These are phyloP conservation scores for Pachymerium ferrugineum DNA, from an alignment of 2,888 invertebrate genomes.

Conservation along the genomic window DNA sequence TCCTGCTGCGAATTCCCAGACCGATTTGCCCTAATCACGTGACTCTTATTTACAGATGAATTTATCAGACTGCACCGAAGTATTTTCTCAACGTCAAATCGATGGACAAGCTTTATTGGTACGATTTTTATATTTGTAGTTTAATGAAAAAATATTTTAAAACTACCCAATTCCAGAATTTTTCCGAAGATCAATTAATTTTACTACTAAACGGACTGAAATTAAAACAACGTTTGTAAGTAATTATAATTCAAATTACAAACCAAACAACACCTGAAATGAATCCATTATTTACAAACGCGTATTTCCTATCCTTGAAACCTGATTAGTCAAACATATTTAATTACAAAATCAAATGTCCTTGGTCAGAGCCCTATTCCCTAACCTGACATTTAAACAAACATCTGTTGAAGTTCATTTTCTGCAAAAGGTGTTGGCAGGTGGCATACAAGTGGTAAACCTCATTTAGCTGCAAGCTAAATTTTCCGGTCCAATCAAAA, in stretches of 20 bases:
- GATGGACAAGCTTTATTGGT: constrained; percentile 3
- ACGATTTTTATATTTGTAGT: neutral
- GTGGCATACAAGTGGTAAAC: neutral
- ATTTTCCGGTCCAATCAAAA: neutral
- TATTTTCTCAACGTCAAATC: neutral
- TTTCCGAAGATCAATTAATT: neutral
- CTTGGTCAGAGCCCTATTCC: neutral
- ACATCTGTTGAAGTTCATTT: too few species aligned
- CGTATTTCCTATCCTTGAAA: neutral
- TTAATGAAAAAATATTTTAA: neutral
- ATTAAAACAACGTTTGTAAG: neutral
- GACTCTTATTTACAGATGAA: neutral
- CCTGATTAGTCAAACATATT: neutral
- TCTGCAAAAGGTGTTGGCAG: too few species aligned
- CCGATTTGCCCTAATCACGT: neutral
- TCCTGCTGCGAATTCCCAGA: neutral
- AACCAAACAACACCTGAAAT: too few species aligned
- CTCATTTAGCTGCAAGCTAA: neutral
- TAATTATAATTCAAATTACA: too few species aligned
- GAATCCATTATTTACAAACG: too few species aligned
- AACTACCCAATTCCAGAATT: neutral
- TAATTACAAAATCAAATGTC: neutral
- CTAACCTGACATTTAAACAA: too few species aligned
- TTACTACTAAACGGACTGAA: neutral
- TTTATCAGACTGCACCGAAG: neutral